These are phyloP conservation scores for Yasuhikotakia modesta DNA, from an alignment of 2,797 vertebrate genomes.

Conservation along the genomic window DNA sequence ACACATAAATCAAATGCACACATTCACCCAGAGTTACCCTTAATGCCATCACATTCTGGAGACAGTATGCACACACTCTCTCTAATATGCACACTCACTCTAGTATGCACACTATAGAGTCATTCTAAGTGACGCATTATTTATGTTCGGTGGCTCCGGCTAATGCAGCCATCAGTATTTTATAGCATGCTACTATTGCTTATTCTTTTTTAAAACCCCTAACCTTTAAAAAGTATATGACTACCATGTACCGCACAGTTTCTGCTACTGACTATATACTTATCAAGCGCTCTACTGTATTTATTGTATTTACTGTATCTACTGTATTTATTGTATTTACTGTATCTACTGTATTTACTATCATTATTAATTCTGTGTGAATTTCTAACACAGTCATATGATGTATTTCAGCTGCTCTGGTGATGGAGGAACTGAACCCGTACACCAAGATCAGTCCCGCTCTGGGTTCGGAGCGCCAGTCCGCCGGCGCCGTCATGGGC, in stretches of 20 bases:
- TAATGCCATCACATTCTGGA: neutral
- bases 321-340: too few species aligned
- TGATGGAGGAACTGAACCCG: slow-evolving; percentile 99
- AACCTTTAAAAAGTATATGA: too few species aligned
- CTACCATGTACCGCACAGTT: too few species aligned
- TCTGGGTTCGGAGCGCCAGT: slow-evolving; percentile 91
- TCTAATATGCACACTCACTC: too few species aligned
- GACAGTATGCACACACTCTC: neutral
- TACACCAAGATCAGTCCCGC: slow-evolving; percentile 99
- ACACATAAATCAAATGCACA: slow-evolving; percentile 20
- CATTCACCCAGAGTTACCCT: neutral
- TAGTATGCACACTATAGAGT: neutral
- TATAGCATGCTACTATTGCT: neutral
- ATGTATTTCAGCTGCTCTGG: slow-evolving; percentile 86
- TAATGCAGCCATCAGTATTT: neutral
- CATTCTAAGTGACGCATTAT: neutral
- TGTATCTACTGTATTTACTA: neutral
- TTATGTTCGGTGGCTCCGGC: neutral
- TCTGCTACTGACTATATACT: too few species aligned
- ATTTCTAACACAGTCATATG: slow-evolving; percentile 15
- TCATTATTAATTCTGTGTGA: too few species aligned
- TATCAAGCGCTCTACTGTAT: too few species aligned
- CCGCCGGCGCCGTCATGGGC: slow-evolving; percentile 93
- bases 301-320: too few species aligned
- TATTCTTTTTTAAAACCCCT: neutral